Evolutionary conservation across 2,888 invertebrate genomes (phyloP).

Genomic region (Timandra comae): DNA sequence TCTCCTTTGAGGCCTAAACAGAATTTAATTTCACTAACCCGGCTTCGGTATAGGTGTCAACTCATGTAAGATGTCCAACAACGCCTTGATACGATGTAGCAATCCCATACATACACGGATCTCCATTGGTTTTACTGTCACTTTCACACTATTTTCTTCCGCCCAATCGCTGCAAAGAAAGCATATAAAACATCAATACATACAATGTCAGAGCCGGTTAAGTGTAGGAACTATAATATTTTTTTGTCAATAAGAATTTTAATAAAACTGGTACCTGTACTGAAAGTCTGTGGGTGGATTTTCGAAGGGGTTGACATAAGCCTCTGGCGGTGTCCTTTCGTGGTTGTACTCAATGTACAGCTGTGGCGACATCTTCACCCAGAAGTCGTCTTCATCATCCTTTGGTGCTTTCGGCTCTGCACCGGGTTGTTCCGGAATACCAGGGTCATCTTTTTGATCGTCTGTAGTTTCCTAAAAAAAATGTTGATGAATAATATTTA

Average conservation of each 20-base stretch:
- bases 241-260: too few relatives aligned
- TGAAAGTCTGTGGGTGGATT: slow-evolving; percentile 54
- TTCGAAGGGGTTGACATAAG: slow-evolving; percentile 43
- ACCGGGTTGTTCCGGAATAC: slow-evolving; percentile 10
- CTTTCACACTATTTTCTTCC: slow-evolving; percentile 38
- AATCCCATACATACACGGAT: slow-evolving; percentile 39
- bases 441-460: slow-evolving; percentile 9
- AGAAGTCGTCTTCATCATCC: slow-evolving; percentile 33
- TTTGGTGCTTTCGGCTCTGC: slow-evolving; percentile 10
- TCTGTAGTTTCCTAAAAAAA: too few relatives aligned
- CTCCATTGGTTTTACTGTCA: slow-evolving; percentile 38
- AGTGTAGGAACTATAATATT: too few relatives aligned
- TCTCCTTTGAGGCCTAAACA: too few relatives aligned
- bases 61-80: slow-evolving; percentile 30
- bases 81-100: slow-evolving; percentile 39
- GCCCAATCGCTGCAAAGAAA: slow-evolving; percentile 51
- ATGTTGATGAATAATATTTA: too few relatives aligned
- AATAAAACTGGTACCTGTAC: too few relatives aligned
- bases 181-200: neutral
- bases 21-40: too few relatives aligned
- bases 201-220: too few relatives aligned
- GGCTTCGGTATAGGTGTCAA: slow-evolving; percentile 22
- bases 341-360: slow-evolving; percentile 43
- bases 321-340: slow-evolving; percentile 42
- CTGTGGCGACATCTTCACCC: slow-evolving; percentile 44